phyloP scores from a whole-genome alignment of 2,797 vertebrate genomes.

The Enteromius anoplus region DNA sequence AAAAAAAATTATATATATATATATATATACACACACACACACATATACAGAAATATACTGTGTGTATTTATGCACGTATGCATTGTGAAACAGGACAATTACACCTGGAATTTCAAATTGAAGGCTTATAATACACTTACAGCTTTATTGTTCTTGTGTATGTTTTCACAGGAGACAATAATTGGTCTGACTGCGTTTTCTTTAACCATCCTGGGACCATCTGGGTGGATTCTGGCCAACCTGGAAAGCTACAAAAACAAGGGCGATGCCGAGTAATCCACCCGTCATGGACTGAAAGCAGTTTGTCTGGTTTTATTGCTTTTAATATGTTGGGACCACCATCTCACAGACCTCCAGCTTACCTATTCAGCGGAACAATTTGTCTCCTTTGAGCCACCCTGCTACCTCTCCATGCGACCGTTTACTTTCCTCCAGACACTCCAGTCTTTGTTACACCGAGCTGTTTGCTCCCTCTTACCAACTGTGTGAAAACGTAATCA shows the following conservation, averaged over 20 bases:
- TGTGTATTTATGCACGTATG: too few relatives aligned
- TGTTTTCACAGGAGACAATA: slow-evolving; percentile 65
- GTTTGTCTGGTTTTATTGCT: slow-evolving; percentile 10
- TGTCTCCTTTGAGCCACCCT: slow-evolving; percentile 18
- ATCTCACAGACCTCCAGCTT: neutral
- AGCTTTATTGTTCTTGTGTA: neutral
- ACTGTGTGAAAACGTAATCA: slow-evolving; percentile 7
- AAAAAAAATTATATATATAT: too few relatives aligned
- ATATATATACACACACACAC: too few relatives aligned
- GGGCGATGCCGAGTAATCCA: slow-evolving; percentile 53
- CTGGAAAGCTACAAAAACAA: slow-evolving; percentile 82
- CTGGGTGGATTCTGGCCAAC: slow-evolving; percentile 82
- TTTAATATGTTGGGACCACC: slow-evolving; percentile 56
- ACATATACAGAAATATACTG: too few relatives aligned
- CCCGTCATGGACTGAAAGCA: slow-evolving; percentile 7
- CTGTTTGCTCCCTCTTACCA: slow-evolving; percentile 8
- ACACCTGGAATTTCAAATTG: too few relatives aligned
- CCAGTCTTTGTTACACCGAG: slow-evolving; percentile 36
- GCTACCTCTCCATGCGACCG: slow-evolving; percentile 51
- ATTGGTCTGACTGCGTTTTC: slow-evolving; percentile 68
- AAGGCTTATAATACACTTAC: too few relatives aligned
- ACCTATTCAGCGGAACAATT: slow-evolving; percentile 36
- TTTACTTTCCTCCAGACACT: slow-evolving; percentile 49
- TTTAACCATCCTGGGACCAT: slow-evolving; percentile 72
- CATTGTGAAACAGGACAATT: too few relatives aligned